Evolutionary conservation across 92 coral and sea anemone species (phyloP).

Genomic region (Actinernus sp.): DNA sequence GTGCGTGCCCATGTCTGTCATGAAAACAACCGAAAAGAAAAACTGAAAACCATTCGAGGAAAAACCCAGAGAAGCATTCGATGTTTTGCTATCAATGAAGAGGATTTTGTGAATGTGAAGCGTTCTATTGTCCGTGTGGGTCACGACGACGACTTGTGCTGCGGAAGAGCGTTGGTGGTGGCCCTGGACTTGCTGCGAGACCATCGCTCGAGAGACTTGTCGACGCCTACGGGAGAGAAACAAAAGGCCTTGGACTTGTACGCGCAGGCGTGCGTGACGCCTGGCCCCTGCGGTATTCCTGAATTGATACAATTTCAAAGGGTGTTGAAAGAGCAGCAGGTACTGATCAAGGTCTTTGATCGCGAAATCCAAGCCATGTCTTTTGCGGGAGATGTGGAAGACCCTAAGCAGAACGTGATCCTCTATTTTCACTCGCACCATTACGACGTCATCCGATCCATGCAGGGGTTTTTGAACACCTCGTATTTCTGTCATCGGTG

Average conservation of each 20-base stretch:
- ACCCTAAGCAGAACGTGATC: no score
- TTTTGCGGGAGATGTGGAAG: no score
- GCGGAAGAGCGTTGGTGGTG: background rate
- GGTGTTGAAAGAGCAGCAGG: background rate
- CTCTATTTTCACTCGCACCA: no score
- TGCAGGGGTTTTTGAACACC: background rate
- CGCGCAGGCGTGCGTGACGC: background rate
- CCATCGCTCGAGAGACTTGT: background rate
- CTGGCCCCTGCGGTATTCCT: background rate
- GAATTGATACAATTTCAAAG: background rate
- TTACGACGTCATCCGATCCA: no score
- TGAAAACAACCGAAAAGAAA: background rate
- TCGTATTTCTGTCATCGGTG: background rate
- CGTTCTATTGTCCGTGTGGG: background rate
- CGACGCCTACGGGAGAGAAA: background rate
- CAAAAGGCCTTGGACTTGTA: background rate
- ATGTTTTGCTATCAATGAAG: no score
- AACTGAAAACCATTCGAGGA: background rate
- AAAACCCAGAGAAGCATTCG: no score
- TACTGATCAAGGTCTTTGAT: background rate
- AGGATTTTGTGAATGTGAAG: background rate
- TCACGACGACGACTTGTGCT: background rate
- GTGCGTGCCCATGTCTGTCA: no score
- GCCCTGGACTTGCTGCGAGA: background rate
- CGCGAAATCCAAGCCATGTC: background rate